These are phyloP conservation scores for Aphodius granarius DNA, from an alignment of 2,888 invertebrate genomes.

Conservation along the genomic window DNA sequence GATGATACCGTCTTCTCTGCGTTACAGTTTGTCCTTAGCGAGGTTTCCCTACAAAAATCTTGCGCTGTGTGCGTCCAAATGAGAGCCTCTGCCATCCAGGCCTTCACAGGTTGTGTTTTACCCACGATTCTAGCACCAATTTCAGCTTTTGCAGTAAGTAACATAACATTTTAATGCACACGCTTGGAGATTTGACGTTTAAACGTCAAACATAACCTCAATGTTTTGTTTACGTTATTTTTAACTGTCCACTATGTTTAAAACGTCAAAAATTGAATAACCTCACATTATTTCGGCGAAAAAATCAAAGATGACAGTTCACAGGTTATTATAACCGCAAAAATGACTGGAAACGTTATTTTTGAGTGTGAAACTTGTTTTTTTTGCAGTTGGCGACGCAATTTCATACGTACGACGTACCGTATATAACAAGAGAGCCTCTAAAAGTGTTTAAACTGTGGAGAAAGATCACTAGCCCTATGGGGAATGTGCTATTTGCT, in stretches of 20 bases:
- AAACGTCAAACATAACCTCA: not conserved
- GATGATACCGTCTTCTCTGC: not conserved
- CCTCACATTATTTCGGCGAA: too few species aligned
- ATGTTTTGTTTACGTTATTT: not conserved
- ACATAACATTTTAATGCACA: not conserved
- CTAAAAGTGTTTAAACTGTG: conserved; percentile 59
- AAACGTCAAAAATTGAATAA: too few species aligned
- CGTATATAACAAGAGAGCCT: conserved; percentile 62
- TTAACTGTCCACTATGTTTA: too few species aligned
- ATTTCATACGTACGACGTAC: conserved; percentile 65
- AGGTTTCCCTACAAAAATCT: conserved; percentile 60
- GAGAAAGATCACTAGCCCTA: conserved; percentile 58
- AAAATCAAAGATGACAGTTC: too few species aligned
- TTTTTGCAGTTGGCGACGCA: conserved; percentile 62
- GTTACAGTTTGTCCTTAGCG: conserved; percentile 59
- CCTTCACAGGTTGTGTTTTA: conserved; percentile 58
- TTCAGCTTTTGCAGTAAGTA: conserved; percentile 62
- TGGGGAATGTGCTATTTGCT: conserved; percentile 55
- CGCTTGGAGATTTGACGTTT: too few species aligned
- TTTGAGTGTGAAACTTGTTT: not conserved
- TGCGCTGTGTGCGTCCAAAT: conserved; percentile 71
- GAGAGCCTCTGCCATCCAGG: conserved; percentile 61
- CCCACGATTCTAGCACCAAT: conserved; percentile 65
- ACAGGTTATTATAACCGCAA: too few species aligned
- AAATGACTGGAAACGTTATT: too few species aligned